Conservation (phyloP, 2,797 vertebrate genomes). For the Lepus oiostolus region DNA sequence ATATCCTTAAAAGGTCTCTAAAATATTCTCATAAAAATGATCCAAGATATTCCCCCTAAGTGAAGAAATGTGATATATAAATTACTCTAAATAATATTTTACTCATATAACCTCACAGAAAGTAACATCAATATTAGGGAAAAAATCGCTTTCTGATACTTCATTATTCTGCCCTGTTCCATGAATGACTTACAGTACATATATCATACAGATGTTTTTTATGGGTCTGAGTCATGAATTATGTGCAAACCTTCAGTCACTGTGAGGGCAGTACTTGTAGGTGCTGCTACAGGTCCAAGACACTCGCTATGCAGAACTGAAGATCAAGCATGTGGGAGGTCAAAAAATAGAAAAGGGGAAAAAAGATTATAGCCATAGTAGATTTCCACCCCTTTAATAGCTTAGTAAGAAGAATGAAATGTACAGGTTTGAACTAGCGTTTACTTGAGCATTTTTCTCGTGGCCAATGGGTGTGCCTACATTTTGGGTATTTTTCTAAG, state of each 20-base stretch:
- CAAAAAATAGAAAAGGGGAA: slow-evolving; percentile 73
- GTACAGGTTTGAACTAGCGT: slow-evolving; percentile 75
- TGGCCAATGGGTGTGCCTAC: slow-evolving; percentile 76
- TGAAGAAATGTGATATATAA: slow-evolving; percentile 51
- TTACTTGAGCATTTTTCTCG: slow-evolving; percentile 77
- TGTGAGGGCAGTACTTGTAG: slow-evolving; percentile 67
- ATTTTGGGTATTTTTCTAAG: slow-evolving; percentile 79
- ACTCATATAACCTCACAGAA: slow-evolving; percentile 66
- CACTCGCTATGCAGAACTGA: slow-evolving; percentile 68
- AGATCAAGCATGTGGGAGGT: slow-evolving; percentile 68
- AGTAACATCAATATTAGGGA: slow-evolving; percentile 25
- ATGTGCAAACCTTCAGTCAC: slow-evolving; percentile 67
- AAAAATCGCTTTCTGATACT: slow-evolving; percentile 71
- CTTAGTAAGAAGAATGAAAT: slow-evolving; percentile 71
- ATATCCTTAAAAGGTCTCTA: slow-evolving; percentile 82
- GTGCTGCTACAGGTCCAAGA: slow-evolving; percentile 57
- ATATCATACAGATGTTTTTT: slow-evolving; percentile 72
- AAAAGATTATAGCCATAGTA: slow-evolving; percentile 72
- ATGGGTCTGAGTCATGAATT: slow-evolving; percentile 69
- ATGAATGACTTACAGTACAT: slow-evolving; percentile 59
- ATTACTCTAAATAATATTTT: slow-evolving; percentile 56
- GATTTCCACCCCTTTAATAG: slow-evolving; percentile 78
- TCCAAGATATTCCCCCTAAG: slow-evolving; percentile 61
- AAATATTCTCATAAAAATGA: slow-evolving; percentile 84
- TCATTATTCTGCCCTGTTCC: slow-evolving; percentile 60